These are phyloP conservation scores for Conops quadrifasciatus DNA, from an alignment of 2,888 invertebrate species.

Conservation along the genomic window DNA sequence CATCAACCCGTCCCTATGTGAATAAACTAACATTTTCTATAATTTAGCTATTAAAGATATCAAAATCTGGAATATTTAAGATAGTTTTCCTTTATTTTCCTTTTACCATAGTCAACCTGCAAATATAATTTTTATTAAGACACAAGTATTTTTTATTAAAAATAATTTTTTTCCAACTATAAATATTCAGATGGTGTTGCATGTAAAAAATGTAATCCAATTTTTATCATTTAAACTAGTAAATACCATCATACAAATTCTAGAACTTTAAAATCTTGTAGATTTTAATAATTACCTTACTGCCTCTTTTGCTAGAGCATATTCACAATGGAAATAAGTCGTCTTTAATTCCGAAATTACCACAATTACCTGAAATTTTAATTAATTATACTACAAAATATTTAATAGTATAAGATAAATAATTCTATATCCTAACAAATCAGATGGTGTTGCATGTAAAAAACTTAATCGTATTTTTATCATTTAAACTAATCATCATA, in stretches of 20 bases:
- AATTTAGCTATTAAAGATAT: no score
- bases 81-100: background rate
- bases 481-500: no score
- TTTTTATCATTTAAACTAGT: conserved; percentile 9
- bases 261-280: background rate
- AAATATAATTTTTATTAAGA: conserved; percentile 15
- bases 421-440: background rate
- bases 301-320: no score
- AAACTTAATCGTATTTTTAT: conserved; percentile 15
- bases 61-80: no score
- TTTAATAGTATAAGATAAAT: no score
- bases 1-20: no score
- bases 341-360: no score
- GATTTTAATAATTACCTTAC: background rate
- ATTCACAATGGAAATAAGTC: no score
- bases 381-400: no score
- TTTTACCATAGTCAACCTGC: background rate
- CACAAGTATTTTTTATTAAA: background rate
- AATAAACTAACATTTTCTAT: no score
- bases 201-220: conserved; percentile 47
- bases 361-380: no score
- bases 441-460: conserved; percentile 30
- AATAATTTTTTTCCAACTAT: background rate
- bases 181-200: conserved; percentile 55
- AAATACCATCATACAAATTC: conserved; percentile 8